Conservation (phyloP, 2,113 vertebrate species). For the Bubalus kerabau region DNA sequence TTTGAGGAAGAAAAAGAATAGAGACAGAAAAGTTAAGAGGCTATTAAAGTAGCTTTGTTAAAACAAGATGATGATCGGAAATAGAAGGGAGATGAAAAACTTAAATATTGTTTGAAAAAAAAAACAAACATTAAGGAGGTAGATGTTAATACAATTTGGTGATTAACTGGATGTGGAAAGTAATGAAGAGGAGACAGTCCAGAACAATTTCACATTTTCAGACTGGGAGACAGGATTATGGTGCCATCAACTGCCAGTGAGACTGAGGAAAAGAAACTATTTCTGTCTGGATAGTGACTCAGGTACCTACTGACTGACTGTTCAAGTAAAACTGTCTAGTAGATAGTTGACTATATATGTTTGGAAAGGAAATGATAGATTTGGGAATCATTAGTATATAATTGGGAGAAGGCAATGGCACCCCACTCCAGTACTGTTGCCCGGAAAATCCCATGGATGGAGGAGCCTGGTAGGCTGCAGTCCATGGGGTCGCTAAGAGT, state of each 20-base stretch:
- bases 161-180: neutral
- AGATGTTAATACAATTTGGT: neutral
- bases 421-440: too few relatives aligned
- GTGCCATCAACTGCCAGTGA: neutral
- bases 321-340: neutral
- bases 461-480: too few relatives aligned
- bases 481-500: too few relatives aligned
- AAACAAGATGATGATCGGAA: neutral
- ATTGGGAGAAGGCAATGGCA: too few relatives aligned
- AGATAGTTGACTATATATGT: neutral
- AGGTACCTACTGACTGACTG: neutral
- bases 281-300: neutral
- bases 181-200: neutral
- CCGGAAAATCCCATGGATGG: too few relatives aligned
- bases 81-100: neutral
- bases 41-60: neutral
- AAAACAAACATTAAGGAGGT: neutral
- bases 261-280: neutral
- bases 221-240: neutral
- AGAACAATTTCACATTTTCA: neutral
- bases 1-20: neutral
- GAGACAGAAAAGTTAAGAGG: neutral
- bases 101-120: neutral
- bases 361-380: neutral
- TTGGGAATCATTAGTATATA: neutral